Evolutionary conservation across 53 echinoderm and acorn worm genomes (phyloP).

Genomic region (Paelopatides confundens): DNA sequence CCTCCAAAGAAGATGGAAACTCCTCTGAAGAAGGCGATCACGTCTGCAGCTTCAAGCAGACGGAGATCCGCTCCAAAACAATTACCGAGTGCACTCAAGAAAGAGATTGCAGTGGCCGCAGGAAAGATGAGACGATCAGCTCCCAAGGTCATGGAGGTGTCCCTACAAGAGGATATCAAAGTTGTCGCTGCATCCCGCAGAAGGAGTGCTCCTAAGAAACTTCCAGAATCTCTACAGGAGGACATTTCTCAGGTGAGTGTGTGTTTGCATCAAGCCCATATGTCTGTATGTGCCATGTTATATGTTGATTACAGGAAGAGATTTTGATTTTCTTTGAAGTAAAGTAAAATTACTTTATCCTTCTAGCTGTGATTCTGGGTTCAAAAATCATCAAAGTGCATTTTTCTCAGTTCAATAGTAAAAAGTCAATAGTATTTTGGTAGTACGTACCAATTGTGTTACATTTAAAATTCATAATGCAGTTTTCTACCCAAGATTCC

Average conservation of each 20-base stretch:
- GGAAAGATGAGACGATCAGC: slow-evolving; percentile 58
- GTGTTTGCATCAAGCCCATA: no score
- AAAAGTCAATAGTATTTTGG: no score
- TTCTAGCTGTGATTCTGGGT: no score
- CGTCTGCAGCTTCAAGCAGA: slow-evolving; percentile 48
- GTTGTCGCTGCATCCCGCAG: slow-evolving; percentile 46
- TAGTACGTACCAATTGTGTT: no score
- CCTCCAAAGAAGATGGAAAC: slow-evolving; percentile 72
- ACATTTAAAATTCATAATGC: no score
- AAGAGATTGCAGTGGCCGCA: slow-evolving; percentile 57
- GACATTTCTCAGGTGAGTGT: slow-evolving; percentile 59
- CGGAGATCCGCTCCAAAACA: slow-evolving; percentile 59
- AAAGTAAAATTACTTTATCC: no score
- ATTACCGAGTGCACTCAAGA: slow-evolving; percentile 59
- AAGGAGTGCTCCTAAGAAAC: slow-evolving; percentile 58
- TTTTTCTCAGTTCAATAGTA: no score
- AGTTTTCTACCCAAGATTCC: no score
- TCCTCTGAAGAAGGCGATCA: slow-evolving; percentile 74
- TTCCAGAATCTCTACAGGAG: slow-evolving; percentile 61
- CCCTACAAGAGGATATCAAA: slow-evolving; percentile 57
- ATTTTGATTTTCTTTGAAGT: no score
- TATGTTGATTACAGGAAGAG: no score
- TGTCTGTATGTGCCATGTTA: no score
- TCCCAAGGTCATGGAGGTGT: slow-evolving; percentile 53
- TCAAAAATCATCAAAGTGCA: no score